Base-by-base conservation (phyloP, 2,113 vertebrate genomes). In the Camelus dromedarius region DNA sequence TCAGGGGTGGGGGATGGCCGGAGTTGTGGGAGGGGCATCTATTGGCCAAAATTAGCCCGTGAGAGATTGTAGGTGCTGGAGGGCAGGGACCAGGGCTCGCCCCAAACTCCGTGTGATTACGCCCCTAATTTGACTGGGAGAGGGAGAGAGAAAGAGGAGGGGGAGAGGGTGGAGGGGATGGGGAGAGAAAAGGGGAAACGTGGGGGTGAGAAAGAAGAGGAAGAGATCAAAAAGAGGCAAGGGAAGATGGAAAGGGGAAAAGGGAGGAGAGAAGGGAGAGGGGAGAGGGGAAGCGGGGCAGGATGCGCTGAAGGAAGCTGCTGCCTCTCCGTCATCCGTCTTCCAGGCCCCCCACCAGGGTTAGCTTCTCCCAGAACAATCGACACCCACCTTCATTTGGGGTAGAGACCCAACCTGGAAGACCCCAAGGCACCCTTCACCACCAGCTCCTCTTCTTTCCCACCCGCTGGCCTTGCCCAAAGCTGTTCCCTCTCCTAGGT, bases 251-350 rank as follows among this genome's bases (percentile, higher is more conserved):
- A 13, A 5, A 4, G 6, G 22, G 22, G 3, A 26, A 12, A 7
- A 54, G 5, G 32, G 6, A 4, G 3, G 5, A 5, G 12, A 0
- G n/a, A 1, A 6, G 3, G 16, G 11, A 5, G 4, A 6, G 32
- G 7, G n/a, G 3, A 28, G 24, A 4, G 19, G 64, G 64, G 26
- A n/a, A 32, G 35, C 2, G 0, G 52, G 14, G 3, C 9, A 0
- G 4, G 35, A 19, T 42, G 38, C 5, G 38, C 38, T 42, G 38
- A 4, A 20, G 64, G 24, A 11, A 30, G 28, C 26, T 20, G 28
- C 9, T 6, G 46, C 46, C 73, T 62, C 24, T 62, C 24, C 11
- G 26, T 28, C 24, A 2, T 26, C 19, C 11, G 19, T 77, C 75
- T 54, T 75, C 11, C 75, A 56, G 18, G n/a, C 24, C 19, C 48